Base-by-base conservation (phyloP, 2,113 vertebrate species). In the Herpetotheres cachinnans region DNA sequence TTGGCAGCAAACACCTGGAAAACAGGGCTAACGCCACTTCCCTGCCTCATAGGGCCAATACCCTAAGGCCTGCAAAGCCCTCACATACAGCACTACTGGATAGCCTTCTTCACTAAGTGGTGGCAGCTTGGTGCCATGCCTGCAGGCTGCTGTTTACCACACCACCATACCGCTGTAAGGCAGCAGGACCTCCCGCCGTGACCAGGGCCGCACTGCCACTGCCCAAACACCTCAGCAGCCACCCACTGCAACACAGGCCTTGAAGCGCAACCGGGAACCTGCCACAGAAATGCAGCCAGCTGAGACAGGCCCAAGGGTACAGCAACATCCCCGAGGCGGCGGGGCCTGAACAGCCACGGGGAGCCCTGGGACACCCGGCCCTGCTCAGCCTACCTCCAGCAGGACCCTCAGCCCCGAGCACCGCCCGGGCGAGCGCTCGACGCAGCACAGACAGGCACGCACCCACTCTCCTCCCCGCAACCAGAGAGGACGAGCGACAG, bases 361-460 rank as follows among this genome's bases (percentile, higher is more conserved):
- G 32, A 52, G 40, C 62, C 18, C 11, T 5, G 4, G 15, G 26
- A 62, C 47, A 12, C 25, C 24, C 21, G 0, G 25, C 26, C 44
- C 56, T 11, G 15, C 36, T 11, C 50, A 9, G 59, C 34, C 50
- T 29, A 13, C 59, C 27, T 32, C 50, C 32, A 5, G 21, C 42
- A 7, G 15, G 2, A 6, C 13, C 2, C 19, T 19, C 34, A 13
- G 1, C 11, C 58, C 21, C 3, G 7, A 16, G 14, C 34, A 17
- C 63, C 9, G 1, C 11, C 26, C 13, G 1, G 8, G 20, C 5
- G 0, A 34, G 7, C 0, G 11, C 29, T 3, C 5, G 0, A 13
- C 11, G 1, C 29, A 9, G 2, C 7, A 3, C 4, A 0, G 1
- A 0, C 6, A 3, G 0, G 0, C 3, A 1, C 0, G 3, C 1